phyloP scores from a whole-genome alignment of 2,797 vertebrate genomes.

The Rhyacichthys aspro region DNA sequence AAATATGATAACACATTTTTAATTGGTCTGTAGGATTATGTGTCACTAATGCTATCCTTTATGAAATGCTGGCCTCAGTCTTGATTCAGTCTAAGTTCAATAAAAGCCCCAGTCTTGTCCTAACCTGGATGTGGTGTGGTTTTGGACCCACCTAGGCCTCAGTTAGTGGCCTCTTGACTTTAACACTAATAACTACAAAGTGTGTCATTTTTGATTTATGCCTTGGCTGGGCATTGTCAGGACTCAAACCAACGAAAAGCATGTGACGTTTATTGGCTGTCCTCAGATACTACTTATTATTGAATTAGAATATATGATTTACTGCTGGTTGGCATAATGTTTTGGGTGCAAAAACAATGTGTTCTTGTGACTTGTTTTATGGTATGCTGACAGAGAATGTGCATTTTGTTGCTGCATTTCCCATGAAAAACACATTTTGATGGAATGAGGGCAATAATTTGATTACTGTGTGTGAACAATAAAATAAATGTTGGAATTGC shows the following conservation, averaged over 20 bases:
- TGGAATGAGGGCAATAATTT: constrained; percentile 13
- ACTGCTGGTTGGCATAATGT: constrained; percentile 27
- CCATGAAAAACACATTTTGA: constrained; percentile 7
- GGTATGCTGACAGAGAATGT: constrained; percentile 12
- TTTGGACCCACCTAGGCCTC: no score
- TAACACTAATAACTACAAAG: constrained; percentile 23
- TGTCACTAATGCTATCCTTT: no score
- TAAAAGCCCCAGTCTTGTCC: no score
- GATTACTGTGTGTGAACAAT: constrained; percentile 2
- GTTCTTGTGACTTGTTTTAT: constrained; percentile 42
- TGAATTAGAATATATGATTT: constrained; percentile 49
- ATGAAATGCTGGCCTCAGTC: no score
- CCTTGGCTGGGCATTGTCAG: constrained; percentile 19
- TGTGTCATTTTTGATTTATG: constrained; percentile 31
- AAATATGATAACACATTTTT: no score
- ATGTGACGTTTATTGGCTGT: constrained; percentile 55
- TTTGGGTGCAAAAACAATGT: constrained; percentile 17
- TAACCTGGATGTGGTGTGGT: no score
- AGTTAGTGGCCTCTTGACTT: no score
- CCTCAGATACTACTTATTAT: constrained; percentile 23
- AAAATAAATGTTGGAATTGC: constrained; percentile 2
- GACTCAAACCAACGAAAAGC: constrained; percentile 45
- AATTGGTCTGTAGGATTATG: no score
- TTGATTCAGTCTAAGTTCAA: no score
- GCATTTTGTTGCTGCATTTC: constrained; percentile 4